phyloP scores from a whole-genome alignment of 2,888 invertebrate species.

The Dryobotodes eremita region DNA sequence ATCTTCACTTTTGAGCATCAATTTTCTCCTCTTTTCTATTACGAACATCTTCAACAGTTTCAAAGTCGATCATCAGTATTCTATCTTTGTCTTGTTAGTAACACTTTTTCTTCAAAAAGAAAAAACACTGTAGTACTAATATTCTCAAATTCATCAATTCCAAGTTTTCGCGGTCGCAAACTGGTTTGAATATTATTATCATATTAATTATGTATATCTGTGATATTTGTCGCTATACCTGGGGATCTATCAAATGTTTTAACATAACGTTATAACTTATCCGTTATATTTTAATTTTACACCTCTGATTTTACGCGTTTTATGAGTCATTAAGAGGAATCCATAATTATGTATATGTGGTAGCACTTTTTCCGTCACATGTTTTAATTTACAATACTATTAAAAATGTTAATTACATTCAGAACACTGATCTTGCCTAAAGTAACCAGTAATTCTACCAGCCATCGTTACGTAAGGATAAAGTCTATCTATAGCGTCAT shows the following conservation, averaged over 20 bases:
- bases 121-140: not conserved
- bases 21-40: not conserved
- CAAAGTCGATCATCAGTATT: not conserved
- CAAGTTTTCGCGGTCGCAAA: conserved; percentile 38
- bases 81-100: not conserved
- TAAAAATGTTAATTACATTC: not conserved
- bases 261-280: conserved; percentile 9
- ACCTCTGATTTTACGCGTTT: conserved; percentile 40
- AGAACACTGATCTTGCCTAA: not conserved
- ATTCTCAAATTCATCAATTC: conserved; percentile 18
- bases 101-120: not conserved
- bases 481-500: not conserved
- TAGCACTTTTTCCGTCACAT: conserved; percentile 1
- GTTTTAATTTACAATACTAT: not conserved
- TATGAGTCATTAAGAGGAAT: conserved; percentile 23
- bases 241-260: conserved; percentile 36
- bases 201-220: conserved; percentile 34
- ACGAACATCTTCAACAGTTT: not conserved
- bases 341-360: not conserved
- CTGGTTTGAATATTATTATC: conserved; percentile 49
- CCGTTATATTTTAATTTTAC: conserved; percentile 41
- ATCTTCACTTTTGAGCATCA: not conserved
- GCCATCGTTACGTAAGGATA: not conserved
- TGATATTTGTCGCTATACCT: conserved; percentile 25
- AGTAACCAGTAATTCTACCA: not conserved